phyloP scores from a whole-genome alignment of 92 coral and sea anemone genomes.

The Ricordea florida region DNA sequence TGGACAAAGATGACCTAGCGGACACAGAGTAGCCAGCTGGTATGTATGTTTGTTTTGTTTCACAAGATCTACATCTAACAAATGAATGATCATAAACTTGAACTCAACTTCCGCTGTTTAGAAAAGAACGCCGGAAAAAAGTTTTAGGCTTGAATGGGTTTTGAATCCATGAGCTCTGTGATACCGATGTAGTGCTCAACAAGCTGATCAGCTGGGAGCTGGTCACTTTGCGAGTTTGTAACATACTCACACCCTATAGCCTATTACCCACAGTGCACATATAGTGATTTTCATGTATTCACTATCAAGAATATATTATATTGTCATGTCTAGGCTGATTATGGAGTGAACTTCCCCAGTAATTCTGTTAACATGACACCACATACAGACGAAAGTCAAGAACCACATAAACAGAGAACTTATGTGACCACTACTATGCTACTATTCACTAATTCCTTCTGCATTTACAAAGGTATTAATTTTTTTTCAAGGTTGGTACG shows the following conservation, averaged over 20 bases:
- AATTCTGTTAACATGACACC: background rate
- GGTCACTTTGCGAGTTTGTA: background rate
- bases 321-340: background rate
- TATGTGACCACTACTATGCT: background rate
- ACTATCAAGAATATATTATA: background rate
- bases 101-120: background rate
- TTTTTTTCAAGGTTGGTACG: slow-evolving; percentile 21
- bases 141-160: no score
- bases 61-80: background rate
- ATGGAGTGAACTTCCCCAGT: background rate
- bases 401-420: background rate
- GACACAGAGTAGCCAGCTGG: slow-evolving; percentile 34
- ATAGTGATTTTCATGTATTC: background rate
- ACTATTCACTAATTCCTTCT: background rate
- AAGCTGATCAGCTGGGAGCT: background rate
- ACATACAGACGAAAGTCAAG: background rate
- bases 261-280: background rate
- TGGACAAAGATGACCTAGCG: slow-evolving; percentile 33
- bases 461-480: background rate
- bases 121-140: no score
- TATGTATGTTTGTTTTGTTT: background rate
- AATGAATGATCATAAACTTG: background rate
- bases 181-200: background rate
- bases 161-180: no score
- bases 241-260: background rate